phyloP scores from a whole-genome alignment of 2,113 vertebrate genomes.

The Petaurus breviceps region DNA sequence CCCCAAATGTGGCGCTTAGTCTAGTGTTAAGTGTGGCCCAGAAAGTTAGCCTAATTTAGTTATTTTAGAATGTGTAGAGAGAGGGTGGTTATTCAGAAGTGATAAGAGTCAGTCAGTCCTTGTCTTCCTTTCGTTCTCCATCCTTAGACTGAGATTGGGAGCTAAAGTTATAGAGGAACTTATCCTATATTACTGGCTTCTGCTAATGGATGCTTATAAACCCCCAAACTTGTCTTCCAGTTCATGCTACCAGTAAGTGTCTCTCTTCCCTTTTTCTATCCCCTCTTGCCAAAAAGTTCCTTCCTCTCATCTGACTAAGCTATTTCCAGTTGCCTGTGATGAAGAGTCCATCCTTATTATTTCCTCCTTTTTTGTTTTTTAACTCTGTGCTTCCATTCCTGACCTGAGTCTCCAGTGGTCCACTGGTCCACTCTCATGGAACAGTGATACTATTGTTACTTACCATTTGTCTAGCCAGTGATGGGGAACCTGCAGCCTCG shows the following conservation, averaged over 20 bases:
- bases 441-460: not conserved
- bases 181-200: not conserved
- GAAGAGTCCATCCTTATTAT: not conserved
- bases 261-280: not conserved
- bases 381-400: not conserved
- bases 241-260: not conserved
- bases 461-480: not conserved
- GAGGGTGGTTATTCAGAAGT: not conserved
- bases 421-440: not conserved
- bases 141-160: not conserved
- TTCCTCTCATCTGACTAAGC: not conserved
- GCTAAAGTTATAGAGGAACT: not conserved
- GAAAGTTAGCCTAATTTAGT: not conserved
- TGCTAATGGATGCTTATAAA: not conserved
- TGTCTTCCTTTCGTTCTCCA: not conserved
- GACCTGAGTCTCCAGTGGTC: not conserved
- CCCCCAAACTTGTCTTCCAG: not conserved
- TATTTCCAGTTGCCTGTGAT: not conserved
- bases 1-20: not conserved
- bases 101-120: not conserved
- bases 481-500: no score
- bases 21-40: not conserved
- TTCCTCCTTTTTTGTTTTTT: not conserved
- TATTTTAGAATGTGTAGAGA: not conserved
- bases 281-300: not conserved